Conservation (phyloP, 2,113 vertebrate genomes). For the Oreotrochilus melanogaster region DNA sequence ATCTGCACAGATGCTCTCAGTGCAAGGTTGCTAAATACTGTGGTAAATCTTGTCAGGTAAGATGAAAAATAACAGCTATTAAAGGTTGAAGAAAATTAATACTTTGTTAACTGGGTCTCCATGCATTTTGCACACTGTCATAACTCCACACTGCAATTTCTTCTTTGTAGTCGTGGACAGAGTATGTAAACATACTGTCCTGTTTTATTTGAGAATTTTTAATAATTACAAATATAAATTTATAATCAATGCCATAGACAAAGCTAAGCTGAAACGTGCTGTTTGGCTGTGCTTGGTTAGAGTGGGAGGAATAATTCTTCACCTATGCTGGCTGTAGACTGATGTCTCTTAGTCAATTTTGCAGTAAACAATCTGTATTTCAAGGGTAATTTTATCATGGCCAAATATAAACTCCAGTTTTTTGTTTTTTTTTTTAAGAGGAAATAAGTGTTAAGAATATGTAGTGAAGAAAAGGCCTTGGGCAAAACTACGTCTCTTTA, state of each 20-base stretch:
- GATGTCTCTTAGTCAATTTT: background rate
- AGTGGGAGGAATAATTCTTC: background rate
- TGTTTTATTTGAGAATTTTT: background rate
- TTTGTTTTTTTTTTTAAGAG: background rate
- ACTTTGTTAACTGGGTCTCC: background rate
- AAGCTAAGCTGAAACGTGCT: background rate
- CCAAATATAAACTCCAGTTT: background rate
- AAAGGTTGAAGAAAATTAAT: background rate
- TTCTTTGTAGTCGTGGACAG: background rate
- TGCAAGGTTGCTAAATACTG: constrained; percentile 93
- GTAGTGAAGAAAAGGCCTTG: background rate
- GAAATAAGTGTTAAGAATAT: background rate
- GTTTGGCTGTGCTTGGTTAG: background rate
- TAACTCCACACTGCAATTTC: background rate
- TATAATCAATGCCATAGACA: background rate
- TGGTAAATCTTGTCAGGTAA: constrained; percentile 90
- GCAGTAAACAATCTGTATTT: background rate
- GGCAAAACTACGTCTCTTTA: background rate
- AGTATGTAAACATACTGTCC: background rate
- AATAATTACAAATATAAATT: background rate
- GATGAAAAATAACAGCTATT: background rate
- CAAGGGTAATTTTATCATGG: background rate
- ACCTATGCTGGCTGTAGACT: background rate
- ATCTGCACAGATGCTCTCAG: constrained; percentile 89
- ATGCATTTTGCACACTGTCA: background rate